A percentile compares a stretch with the other conserved stretches of the same genome.
These are phyloP conservation scores for Rhinoptilus africanus DNA, from an alignment of 2,113 vertebrate species.

Conservation along the genomic window DNA sequence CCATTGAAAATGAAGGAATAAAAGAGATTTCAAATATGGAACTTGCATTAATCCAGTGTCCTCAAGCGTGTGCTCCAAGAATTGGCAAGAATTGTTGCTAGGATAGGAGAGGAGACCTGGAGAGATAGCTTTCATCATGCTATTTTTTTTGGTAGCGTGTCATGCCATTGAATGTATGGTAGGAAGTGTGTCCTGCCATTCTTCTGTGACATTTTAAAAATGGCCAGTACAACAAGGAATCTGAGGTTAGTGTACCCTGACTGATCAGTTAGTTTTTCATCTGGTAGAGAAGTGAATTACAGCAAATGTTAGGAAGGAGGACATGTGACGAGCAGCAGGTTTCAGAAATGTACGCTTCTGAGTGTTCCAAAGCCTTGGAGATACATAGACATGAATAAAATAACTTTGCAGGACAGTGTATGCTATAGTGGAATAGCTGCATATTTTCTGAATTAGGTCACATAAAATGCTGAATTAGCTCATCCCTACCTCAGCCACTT, in stretches of 20 bases:
- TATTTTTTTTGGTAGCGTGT: not conserved
- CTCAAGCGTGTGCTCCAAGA: not conserved
- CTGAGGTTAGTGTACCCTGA: not conserved
- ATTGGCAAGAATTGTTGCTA: not conserved
- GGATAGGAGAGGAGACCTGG: not conserved
- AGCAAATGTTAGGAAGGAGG: not conserved
- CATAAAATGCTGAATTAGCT: constrained; percentile 22
- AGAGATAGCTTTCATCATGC: not conserved
- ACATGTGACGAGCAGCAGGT: not conserved
- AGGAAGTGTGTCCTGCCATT: not conserved
- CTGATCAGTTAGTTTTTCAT: not conserved
- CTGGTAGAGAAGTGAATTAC: not conserved
- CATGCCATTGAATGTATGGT: not conserved
- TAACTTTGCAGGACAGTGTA: not conserved
- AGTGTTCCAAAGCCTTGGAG: not conserved
- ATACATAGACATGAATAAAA: not conserved
- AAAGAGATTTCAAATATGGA: not conserved
- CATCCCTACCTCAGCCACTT: not conserved
- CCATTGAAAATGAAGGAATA: not conserved
- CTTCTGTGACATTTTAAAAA: not conserved
- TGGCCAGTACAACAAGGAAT: not conserved
- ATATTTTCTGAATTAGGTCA: constrained; percentile 24
- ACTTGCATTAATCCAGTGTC: not conserved
- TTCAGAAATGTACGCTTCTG: not conserved
- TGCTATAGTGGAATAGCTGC: not conserved